Conservation (phyloP, 2,113 vertebrate genomes). For the Chlorocebus sabaeus region DNA sequence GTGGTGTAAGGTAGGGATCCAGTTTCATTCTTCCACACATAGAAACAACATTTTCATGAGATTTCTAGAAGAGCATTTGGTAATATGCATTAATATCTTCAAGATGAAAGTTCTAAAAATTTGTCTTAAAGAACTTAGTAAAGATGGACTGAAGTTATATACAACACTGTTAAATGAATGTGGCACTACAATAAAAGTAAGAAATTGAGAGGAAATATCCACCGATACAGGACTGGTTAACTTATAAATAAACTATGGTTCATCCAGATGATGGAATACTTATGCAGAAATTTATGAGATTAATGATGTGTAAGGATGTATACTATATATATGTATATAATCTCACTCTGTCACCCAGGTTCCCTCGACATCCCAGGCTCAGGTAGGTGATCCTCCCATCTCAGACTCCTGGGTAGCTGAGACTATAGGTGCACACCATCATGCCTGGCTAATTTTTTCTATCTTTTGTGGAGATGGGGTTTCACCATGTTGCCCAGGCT, state of each 20-base stretch:
- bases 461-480: no score
- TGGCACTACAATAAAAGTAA: not conserved
- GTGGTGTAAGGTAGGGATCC: no score
- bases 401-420: no score
- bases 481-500: no score
- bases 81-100: not conserved
- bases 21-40: no score
- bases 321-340: no score
- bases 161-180: not conserved
- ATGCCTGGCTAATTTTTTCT: no score
- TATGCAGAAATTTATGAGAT: not conserved
- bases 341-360: no score
- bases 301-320: not conserved
- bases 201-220: not conserved
- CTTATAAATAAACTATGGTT: not conserved
- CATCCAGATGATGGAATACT: not conserved
- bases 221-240: not conserved
- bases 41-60: not conserved
- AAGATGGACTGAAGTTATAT: not conserved
- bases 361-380: no score
- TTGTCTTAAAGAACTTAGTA: not conserved
- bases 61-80: not conserved
- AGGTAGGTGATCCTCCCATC: no score
- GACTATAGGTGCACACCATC: no score
- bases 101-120: not conserved